phyloP scores from a whole-genome alignment of 2,113 vertebrate species.

The Siniperca chuatsi region DNA sequence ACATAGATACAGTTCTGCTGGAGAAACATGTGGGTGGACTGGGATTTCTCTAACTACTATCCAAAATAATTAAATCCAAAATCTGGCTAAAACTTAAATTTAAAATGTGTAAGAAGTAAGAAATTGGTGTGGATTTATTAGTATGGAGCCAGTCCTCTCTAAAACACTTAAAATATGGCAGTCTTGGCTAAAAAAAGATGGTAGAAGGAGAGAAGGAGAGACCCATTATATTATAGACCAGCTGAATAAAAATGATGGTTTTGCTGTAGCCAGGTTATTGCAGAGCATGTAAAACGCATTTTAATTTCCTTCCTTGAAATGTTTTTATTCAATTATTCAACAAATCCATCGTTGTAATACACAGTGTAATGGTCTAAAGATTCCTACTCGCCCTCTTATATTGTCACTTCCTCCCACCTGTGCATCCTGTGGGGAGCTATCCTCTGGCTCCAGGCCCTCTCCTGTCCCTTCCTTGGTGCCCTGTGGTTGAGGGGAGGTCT shows the following conservation, averaged over 20 bases:
- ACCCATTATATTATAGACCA: background rate
- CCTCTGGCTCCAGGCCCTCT: constrained; percentile 79
- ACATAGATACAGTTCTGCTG: background rate
- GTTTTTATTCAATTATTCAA: background rate
- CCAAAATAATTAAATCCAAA: background rate
- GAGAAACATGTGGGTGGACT: background rate
- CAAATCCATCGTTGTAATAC: background rate
- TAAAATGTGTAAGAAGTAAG: background rate
- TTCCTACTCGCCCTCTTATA: background rate
- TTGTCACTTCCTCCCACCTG: constrained; percentile 68
- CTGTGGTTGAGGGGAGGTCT: constrained; percentile 79
- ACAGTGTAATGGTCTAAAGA: background rate
- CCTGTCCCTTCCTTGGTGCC: constrained; percentile 78
- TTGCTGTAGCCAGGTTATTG: background rate
- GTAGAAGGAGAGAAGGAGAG: background rate
- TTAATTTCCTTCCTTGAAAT: background rate
- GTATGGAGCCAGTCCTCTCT: background rate
- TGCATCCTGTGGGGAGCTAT: constrained; percentile 80
- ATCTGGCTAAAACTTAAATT: background rate
- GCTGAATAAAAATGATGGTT: background rate
- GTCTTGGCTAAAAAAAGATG: background rate
- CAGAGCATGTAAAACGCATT: background rate
- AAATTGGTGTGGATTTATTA: background rate
- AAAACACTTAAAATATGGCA: background rate
- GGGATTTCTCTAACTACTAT: background rate